phyloP scores from a whole-genome alignment of 2,797 vertebrate species.

The Sebastes trivittatus region DNA sequence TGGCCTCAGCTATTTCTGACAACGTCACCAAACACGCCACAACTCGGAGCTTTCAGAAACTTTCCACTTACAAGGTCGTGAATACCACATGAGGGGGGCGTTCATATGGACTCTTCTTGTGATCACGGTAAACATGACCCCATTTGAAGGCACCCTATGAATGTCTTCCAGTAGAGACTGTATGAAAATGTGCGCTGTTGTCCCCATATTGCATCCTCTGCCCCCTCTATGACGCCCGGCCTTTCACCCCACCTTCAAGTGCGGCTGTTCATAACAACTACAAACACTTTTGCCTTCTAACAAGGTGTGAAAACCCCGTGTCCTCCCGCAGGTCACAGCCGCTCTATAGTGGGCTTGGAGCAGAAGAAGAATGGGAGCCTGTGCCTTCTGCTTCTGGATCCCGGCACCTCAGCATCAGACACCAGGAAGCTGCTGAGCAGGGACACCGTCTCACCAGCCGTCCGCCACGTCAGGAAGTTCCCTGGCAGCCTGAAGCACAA shows the following conservation, averaged over 20 bases:
- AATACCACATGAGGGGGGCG: no score
- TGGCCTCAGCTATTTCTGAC: no score
- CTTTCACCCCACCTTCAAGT: background rate
- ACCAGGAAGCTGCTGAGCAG: slow-evolving; percentile 86
- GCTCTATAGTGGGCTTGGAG: slow-evolving; percentile 91
- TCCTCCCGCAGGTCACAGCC: slow-evolving; percentile 88
- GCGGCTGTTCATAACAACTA: background rate
- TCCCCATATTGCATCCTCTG: background rate
- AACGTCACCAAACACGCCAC: no score
- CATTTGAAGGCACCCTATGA: no score
- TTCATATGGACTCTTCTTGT: no score
- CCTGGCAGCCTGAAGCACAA: slow-evolving; percentile 87
- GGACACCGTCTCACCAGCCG: slow-evolving; percentile 61
- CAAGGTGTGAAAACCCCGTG: background rate
- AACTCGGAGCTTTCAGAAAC: no score
- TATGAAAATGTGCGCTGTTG: background rate
- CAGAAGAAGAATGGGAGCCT: slow-evolving; percentile 88
- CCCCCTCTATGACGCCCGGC: background rate
- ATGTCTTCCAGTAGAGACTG: no score
- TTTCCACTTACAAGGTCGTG: no score
- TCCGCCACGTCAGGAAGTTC: slow-evolving; percentile 84
- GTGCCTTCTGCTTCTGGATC: slow-evolving; percentile 91
- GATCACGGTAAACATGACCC: no score
- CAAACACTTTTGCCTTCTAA: background rate
- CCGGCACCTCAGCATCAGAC: slow-evolving; percentile 82